Percentiles rank a stretch among this genome's conserved stretches.
These are phyloP conservation scores for Atractosteus spatula DNA, from an alignment of 2,113 vertebrate species.

Conservation along the genomic window DNA sequence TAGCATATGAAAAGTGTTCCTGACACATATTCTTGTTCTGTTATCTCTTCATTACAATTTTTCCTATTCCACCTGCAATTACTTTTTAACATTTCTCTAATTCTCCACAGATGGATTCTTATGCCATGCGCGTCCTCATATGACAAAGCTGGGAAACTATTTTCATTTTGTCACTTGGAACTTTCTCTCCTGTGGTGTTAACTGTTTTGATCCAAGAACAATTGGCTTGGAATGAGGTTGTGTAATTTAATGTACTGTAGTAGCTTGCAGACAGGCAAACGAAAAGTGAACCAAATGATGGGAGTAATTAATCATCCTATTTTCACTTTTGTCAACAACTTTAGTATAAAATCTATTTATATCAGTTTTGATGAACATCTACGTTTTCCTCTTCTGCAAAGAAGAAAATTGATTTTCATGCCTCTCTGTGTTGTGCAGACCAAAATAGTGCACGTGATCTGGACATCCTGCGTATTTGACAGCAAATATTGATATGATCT, in stretches of 20 bases:
- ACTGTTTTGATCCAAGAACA: slow-evolving; percentile 44
- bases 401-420: slow-evolving; percentile 20
- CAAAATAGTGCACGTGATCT: slow-evolving; percentile 33
- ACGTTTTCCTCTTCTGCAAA: neutral
- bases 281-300: slow-evolving; percentile 57
- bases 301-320: slow-evolving; percentile 50
- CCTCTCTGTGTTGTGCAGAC: slow-evolving; percentile 26
- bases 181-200: neutral
- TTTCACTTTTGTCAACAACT: slow-evolving; percentile 32
- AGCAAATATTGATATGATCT: slow-evolving; percentile 39
- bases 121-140: neutral
- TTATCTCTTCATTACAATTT: neutral
- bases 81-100: neutral
- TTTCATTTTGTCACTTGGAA: neutral
- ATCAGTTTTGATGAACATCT: slow-evolving; percentile 15
- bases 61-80: neutral
- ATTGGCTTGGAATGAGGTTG: slow-evolving; percentile 54
- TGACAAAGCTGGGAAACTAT: neutral
- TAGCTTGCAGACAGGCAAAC: slow-evolving; percentile 44
- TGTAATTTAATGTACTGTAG: slow-evolving; percentile 62
- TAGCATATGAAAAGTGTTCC: neutral
- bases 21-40: neutral
- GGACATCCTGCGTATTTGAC: slow-evolving; percentile 33
- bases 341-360: slow-evolving; percentile 10
- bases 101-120: neutral